Conservation (phyloP, 2,797 vertebrate genomes). For the Eupleurogrammus muticus region DNA sequence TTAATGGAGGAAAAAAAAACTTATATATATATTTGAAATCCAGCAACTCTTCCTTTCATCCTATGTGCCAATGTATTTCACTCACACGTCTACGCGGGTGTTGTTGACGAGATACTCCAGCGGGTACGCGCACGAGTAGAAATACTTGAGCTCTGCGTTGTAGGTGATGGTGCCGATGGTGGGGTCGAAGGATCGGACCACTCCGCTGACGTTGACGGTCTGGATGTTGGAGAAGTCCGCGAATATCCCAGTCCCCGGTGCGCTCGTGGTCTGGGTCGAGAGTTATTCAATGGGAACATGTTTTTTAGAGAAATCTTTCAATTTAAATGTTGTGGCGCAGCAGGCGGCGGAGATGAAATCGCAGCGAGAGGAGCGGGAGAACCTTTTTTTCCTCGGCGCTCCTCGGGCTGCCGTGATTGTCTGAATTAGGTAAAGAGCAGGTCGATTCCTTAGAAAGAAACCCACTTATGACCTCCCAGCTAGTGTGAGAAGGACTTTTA, state of each 20-base stretch:
- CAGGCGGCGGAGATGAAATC: slow-evolving; percentile 44
- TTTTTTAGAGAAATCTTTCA: slow-evolving; percentile 39
- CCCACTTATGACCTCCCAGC: not conserved
- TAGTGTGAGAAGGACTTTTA: not conserved
- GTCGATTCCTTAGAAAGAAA: slow-evolving; percentile 14
- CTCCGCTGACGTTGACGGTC: slow-evolving; percentile 78
- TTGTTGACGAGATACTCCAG: slow-evolving; percentile 85
- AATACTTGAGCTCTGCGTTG: slow-evolving; percentile 81
- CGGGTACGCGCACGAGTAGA: slow-evolving; percentile 83
- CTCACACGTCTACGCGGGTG: slow-evolving; percentile 82
- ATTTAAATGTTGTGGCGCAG: slow-evolving; percentile 39
- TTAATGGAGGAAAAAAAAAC: slow-evolving; percentile 16
- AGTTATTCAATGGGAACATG: slow-evolving; percentile 41
- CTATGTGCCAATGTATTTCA: not conserved
- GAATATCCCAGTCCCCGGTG: slow-evolving; percentile 73
- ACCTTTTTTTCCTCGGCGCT: slow-evolving; percentile 2
- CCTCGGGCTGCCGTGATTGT: slow-evolving; percentile 13
- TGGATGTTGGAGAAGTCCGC: slow-evolving; percentile 82
- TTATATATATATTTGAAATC: not conserved
- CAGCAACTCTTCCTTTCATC: not conserved
- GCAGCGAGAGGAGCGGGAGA: slow-evolving; percentile 26
- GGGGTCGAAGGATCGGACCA: slow-evolving; percentile 76
- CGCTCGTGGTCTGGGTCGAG: slow-evolving; percentile 70
- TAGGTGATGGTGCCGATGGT: slow-evolving; percentile 78
- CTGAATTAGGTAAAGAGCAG: slow-evolving; percentile 25